phyloP scores from a whole-genome alignment of 2,113 vertebrate genomes.

The Pogonocichla stellata region DNA sequence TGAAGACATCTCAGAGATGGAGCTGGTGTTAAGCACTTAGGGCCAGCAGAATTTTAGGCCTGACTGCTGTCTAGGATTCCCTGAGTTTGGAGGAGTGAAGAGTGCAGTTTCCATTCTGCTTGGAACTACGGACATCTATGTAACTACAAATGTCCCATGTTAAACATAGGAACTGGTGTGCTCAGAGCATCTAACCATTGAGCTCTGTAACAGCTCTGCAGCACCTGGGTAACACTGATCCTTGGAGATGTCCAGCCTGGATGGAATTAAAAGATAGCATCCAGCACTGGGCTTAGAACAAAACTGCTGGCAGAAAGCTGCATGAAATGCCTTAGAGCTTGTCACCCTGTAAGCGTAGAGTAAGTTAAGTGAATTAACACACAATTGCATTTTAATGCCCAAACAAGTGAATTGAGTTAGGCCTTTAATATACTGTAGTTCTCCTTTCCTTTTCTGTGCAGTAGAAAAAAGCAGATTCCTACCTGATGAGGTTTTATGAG shows the following conservation, averaged over 20 bases:
- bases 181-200: neutral
- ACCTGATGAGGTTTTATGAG: neutral
- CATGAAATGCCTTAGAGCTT: neutral
- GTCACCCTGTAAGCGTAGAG: neutral
- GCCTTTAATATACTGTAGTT: neutral
- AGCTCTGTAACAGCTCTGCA: neutral
- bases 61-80: neutral
- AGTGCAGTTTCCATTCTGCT: neutral
- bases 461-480: neutral
- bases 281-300: neutral
- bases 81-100: neutral
- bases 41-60: neutral
- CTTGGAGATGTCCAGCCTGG: neutral
- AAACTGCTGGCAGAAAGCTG: neutral
- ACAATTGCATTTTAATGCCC: neutral
- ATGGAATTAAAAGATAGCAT: neutral
- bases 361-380: neutral
- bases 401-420: neutral
- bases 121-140: neutral
- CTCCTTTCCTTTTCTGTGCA: neutral
- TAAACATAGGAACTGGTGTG: neutral
- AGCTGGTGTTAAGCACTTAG: neutral
- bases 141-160: neutral
- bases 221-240: neutral
- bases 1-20: neutral